phyloP scores from a whole-genome alignment of 2,113 vertebrate species.

The Microtus montanus region DNA sequence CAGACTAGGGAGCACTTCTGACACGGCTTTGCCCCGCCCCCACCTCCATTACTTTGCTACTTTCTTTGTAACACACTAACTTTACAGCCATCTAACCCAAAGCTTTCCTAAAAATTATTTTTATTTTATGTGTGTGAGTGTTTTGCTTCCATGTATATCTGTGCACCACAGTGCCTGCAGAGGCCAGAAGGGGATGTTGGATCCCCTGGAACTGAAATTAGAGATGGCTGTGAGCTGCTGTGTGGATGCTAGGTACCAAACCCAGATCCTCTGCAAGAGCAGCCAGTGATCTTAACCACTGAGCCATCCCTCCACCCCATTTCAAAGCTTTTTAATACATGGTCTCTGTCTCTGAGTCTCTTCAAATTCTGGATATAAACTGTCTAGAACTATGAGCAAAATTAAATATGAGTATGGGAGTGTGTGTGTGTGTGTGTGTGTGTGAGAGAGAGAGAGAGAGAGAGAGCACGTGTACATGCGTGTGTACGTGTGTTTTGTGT shows the following conservation, averaged over 20 bases:
- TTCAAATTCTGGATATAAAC: neutral
- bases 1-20: neutral
- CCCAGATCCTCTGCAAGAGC: neutral
- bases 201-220: neutral
- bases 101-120: neutral
- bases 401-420: accelerated
- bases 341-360: neutral
- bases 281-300: neutral
- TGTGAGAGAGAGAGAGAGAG: neutral
- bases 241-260: neutral
- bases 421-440: neutral
- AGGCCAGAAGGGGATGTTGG: neutral
- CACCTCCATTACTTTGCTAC: accelerated
- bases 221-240: neutral
- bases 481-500: neutral
- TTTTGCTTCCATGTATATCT: neutral
- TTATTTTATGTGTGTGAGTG: neutral
- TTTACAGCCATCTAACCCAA: neutral
- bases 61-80: neutral
- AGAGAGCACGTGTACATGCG: neutral
- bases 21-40: neutral
- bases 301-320: too few relatives aligned
- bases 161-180: neutral
- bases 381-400: neutral
- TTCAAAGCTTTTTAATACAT: neutral